These are phyloP conservation scores for Norana najaformis DNA, from an alignment of 2,888 invertebrate genomes.

Conservation along the genomic window DNA sequence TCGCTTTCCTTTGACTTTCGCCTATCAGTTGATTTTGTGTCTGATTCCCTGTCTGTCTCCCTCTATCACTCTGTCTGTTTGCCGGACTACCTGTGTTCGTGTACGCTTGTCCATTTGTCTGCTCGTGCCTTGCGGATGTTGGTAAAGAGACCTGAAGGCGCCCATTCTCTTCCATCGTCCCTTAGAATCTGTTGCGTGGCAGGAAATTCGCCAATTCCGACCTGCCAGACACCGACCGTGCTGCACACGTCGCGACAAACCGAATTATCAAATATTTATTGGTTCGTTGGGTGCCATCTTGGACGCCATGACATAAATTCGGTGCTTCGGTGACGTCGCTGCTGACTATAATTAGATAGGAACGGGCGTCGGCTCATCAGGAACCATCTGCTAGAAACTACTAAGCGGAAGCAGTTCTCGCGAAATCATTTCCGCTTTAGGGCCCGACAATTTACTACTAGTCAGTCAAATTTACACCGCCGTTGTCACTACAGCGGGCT, in stretches of 20 bases:
- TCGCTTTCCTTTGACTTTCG: background rate
- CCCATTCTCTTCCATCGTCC: conserved; percentile 5
- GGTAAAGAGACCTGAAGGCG: background rate
- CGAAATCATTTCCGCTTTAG: background rate
- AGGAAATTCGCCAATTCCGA: conserved; percentile 13
- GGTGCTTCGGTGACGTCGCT: background rate
- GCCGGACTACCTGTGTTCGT: background rate
- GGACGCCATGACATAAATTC: background rate
- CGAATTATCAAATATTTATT: conserved; percentile 13
- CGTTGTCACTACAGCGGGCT: background rate
- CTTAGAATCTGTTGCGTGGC: background rate
- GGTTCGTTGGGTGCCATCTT: background rate
- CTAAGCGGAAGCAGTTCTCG: background rate
- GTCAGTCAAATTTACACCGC: background rate
- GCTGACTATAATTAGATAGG: background rate
- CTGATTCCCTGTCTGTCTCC: background rate
- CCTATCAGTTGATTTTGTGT: background rate
- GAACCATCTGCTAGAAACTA: conserved; percentile 13
- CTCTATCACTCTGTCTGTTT: background rate
- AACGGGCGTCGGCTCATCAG: background rate
- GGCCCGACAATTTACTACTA: background rate
- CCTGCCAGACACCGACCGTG: background rate
- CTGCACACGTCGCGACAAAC: background rate
- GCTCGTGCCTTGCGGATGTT: background rate
- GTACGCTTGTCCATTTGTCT: background rate